These are phyloP conservation scores for Tinea semifulvella DNA, from an alignment of 2,888 invertebrate species.

Conservation along the genomic window DNA sequence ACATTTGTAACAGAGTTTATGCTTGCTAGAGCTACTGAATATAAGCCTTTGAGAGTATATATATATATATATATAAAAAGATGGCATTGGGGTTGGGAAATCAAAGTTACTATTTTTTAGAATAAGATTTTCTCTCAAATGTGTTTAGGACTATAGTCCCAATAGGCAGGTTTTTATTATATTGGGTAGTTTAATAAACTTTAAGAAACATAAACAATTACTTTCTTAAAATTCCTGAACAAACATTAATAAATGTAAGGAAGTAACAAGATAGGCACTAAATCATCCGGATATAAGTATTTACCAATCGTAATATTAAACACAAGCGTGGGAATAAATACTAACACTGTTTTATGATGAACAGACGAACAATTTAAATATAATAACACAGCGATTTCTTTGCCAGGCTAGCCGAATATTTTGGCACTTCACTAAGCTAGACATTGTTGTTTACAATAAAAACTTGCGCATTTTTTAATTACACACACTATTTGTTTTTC, in stretches of 20 bases:
- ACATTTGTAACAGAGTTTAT: no score
- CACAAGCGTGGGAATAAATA: background rate
- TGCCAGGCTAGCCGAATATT: background rate
- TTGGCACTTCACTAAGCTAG: background rate
- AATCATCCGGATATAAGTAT: background rate
- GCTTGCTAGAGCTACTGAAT: no score
- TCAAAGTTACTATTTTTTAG: background rate
- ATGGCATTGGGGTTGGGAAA: background rate
- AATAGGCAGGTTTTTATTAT: no score
- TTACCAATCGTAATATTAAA: background rate
- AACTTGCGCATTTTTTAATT: background rate
- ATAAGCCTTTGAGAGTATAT: background rate
- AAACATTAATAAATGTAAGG: no score
- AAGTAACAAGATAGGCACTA: no score
- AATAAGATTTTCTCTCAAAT: background rate
- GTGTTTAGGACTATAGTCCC: background rate
- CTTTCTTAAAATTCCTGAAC: no score
- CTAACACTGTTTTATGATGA: slow-evolving; percentile 6
- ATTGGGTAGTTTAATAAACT: no score
- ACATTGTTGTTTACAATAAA: slow-evolving; percentile 8
- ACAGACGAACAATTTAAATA: background rate
- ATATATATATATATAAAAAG: background rate
- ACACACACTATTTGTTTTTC: background rate
- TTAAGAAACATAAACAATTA: no score
- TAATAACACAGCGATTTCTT: slow-evolving; percentile 4